Evolutionary conservation across 2,113 vertebrate species (phyloP), one percentile per base, ranked within the genome.

Genomic region (Micronisus gabar): DNA sequence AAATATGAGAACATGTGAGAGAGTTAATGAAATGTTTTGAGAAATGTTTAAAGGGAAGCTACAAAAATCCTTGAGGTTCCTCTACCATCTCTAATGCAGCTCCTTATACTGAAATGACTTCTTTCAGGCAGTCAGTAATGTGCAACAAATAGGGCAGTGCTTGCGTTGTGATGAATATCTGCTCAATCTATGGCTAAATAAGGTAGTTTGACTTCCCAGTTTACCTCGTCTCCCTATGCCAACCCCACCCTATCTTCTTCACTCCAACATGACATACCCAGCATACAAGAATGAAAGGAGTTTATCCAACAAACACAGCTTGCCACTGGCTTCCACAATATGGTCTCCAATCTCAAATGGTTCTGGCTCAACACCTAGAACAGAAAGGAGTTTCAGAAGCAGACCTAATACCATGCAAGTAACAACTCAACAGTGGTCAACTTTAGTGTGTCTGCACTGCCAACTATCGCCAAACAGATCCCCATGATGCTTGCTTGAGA

Each of bases 261-360:
- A 65, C 34, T 17, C 40, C 53, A 66, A n/a, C 9, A 50, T 12
- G 81, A 97, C 98, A 62, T 81, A 99, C 99, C 98, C 98, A 71
- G 98, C 80, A 4, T 98, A 98, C 32, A 99, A 98, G 93, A 98
- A 98, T 2, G 96, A 91, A 94, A 99, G 97, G 59, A 99, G 98
- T 82, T 98, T 98, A 97, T 99, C 99, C 87, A 99, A 89, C 32
- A 99, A 97, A 87, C 96, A 97, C 30, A 99, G 98, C 82, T 99
- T 99, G 68, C 99, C 99, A 87, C 99, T 99, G 90, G 98, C 99
- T 95, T 99, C 98, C 19, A 99, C 88, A n/a, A 99, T 98, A 94
- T 99, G 99, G 22, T 99, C 98, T 84, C 99, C 99, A 92, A 99
- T 99, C 94, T 98, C 98, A 97, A 99, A 99, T 3, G 99, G 99